Evolutionary conservation across 2,113 vertebrate species (phyloP), one percentile per base, ranked within the genome.

Genomic region (Glaucomys volans): DNA sequence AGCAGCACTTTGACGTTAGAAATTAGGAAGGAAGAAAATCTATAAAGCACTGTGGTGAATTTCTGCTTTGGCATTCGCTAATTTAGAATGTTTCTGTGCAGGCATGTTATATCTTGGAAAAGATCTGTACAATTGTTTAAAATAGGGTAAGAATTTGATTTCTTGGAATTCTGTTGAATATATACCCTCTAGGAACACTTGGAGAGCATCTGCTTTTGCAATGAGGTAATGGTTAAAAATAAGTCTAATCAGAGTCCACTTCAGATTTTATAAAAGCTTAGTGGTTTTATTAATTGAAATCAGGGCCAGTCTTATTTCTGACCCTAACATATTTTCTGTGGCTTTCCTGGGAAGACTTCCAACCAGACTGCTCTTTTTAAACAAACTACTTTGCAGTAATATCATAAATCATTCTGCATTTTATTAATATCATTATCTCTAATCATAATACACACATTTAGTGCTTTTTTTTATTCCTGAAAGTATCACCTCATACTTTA

Each of bases 241-340:
- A 95, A 95, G 64, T 95, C 82, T 54, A 88, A 71, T 91, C 50
- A 44, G 82, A 97, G 79, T 74, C 76, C 71, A 72, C 87, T 96
- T 97, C 82, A 95, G 32, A 89, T 95, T 96, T 97, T 91, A 82
- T 87, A 93, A 97, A 96, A 91, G 89, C 79, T 91, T 88, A 89
- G 86, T 92, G 94, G 94, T 94, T 97, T 93, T 88, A 94, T 90
- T 97, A 96, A 97, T 94, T 97, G 91, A 97, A 97, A 97, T 96
- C 67, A 86, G 30, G 91, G 86, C 94, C 87, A 93, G 67, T 62
- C 57, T 96, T 95, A 91, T 95, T 96, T 91, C 84, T 96, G 59
- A 94, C 93, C 89, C 67, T 71, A 95, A 94, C 67, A 91, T 97
- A 96, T 96, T 97, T 97, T 95, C 79, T 93, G 79, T 97, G 88